A percentile compares a stretch with the other conserved stretches of the same genome.
phyloP scores from a whole-genome alignment of 2,888 invertebrate genomes.

The Scaptomyza tumidula region DNA sequence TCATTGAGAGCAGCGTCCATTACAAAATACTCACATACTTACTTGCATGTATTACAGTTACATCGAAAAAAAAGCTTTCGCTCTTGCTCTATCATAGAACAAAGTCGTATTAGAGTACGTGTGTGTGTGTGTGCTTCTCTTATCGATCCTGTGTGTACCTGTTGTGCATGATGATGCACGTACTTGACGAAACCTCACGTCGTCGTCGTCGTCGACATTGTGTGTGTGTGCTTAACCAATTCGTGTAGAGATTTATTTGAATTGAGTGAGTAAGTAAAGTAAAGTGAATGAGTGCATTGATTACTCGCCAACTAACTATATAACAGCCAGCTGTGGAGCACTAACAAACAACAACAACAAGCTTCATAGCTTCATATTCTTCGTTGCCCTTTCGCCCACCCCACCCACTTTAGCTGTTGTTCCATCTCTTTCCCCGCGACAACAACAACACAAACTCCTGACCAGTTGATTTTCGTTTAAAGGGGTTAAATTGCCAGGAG shows the following conservation, averaged over 20 bases:
- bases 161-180: conserved; percentile 16
- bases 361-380: conserved; percentile 7
- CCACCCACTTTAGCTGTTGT: not conserved
- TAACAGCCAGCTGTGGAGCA: conserved; percentile 10
- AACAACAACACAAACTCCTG: conserved; percentile 11
- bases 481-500: no score
- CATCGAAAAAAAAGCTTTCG: conserved; percentile 11
- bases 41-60: conserved; percentile 29
- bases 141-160: conserved; percentile 25
- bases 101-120: not conserved
- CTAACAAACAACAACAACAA: conserved; percentile 24
- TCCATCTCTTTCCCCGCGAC: no score
- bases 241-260: conserved; percentile 26
- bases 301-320: conserved; percentile 38
- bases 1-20: conserved; percentile 30
- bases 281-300: conserved; percentile 45
- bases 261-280: conserved; percentile 15
- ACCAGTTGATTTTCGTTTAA: conserved; percentile 3
- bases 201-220: no score
- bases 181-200: conserved; percentile 32
- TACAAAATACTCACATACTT: conserved; percentile 20
- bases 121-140: conserved; percentile 7
- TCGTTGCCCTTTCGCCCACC: not conserved
- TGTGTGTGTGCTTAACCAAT: conserved; percentile 40
- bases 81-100: not conserved